Base-by-base conservation (phyloP, 37 sponge, comb jelly and placozoan genomes). In the Halisarca cf. caerulea region DNA sequence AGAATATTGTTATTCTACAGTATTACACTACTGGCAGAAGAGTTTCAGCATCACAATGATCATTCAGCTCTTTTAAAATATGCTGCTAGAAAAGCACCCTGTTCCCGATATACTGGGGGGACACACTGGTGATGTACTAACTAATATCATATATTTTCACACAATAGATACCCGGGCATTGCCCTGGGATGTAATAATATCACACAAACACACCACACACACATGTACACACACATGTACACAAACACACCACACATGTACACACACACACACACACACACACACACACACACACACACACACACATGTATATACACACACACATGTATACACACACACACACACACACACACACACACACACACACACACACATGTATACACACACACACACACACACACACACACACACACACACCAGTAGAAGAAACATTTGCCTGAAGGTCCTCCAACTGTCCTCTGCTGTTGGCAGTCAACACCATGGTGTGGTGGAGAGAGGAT, bases 121-220 rank as follows among this genome's bases (percentile, higher is more conserved):
- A n/a, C n/a, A n/a, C n/a, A n/a, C n/a, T n/a, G n/a, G n/a, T n/a
- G n/a, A n/a, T n/a, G n/a, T n/a, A n/a, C n/a, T n/a, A n/a, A n/a
- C n/a, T n/a, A n/a, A n/a, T n/a, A n/a, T n/a, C n/a, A n/a, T n/a
- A n/a, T n/a, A n/a, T n/a, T n/a, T n/a, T n/a, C n/a, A n/a, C n/a
- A n/a, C 11, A 11, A 54, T 17, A 54, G 11, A 54, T 54, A 54
- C 57, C 11, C 17, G 17, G 17, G 57, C 17, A 54, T 17, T 20
- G 11, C 11, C 57, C 17, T 54, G 17, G 17, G 11, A 17, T 54
- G 17, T 54, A 17, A 59, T 27, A 59, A 2, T 2, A 9, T n/a
- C 35, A 30, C 69, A 68, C 78, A 77, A 41, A 45, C 78, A 77
- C 78, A 77, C n/a, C 78, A 77, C 44, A 77, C 78, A 77, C 78